Evolutionary conservation across 2,888 invertebrate species (phyloP).

Genomic region (Augiades crinisus): DNA sequence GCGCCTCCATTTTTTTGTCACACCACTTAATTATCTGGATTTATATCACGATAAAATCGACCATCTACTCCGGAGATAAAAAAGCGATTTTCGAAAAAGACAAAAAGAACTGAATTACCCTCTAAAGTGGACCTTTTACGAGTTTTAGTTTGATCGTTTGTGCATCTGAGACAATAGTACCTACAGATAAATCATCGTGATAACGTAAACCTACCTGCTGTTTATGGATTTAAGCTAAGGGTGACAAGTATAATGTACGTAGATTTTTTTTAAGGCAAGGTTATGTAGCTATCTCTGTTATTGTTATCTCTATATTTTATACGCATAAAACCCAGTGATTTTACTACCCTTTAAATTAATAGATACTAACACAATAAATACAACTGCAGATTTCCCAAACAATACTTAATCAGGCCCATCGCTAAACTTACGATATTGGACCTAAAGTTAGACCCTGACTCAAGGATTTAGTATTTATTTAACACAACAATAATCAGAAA

Average conservation of each 20-base stretch:
- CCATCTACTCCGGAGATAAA: slow-evolving; percentile 39
- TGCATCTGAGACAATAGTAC: slow-evolving; percentile 33
- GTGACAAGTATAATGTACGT: neutral
- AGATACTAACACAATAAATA: too few relatives aligned
- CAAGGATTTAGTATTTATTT: too few relatives aligned
- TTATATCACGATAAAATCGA: slow-evolving; percentile 75
- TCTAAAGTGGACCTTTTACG: slow-evolving; percentile 40
- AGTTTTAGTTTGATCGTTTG: slow-evolving; percentile 40
- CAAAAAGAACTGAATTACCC: slow-evolving; percentile 37
- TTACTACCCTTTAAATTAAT: too few relatives aligned
- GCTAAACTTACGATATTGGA: too few relatives aligned
- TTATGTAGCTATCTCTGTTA: too few relatives aligned
- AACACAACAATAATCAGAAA: too few relatives aligned
- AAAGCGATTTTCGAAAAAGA: slow-evolving; percentile 39
- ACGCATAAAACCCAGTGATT: too few relatives aligned
- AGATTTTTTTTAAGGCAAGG: neutral
- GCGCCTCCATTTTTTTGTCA: slow-evolving; percentile 78
- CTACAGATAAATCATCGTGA: slow-evolving; percentile 22
- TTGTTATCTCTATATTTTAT: too few relatives aligned
- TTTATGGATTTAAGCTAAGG: slow-evolving; percentile 1
- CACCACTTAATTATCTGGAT: slow-evolving; percentile 79
- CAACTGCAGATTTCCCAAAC: too few relatives aligned
- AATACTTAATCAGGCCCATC: too few relatives aligned
- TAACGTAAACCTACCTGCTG: slow-evolving; percentile 3
- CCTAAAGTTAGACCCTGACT: too few relatives aligned